Conservation (phyloP, 2,113 vertebrate species). For the Pseudorectes ferrugineus region DNA sequence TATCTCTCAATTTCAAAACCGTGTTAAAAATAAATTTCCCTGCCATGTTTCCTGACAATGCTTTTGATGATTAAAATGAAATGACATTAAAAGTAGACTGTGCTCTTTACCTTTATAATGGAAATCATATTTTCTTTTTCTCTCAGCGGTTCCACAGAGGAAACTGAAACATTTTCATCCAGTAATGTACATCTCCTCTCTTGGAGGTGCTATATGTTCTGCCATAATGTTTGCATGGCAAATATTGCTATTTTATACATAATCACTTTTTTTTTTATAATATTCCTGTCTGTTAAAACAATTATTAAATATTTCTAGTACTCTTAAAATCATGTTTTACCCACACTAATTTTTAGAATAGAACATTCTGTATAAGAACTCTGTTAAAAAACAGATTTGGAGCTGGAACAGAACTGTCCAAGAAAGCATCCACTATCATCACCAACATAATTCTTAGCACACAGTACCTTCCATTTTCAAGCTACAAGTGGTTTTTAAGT, state of each 20-base stretch:
- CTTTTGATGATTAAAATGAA: not conserved
- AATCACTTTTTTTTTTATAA: not conserved
- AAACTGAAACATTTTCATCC: not conserved
- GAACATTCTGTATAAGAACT: not conserved
- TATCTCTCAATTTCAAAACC: not conserved
- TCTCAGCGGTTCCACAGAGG: not conserved
- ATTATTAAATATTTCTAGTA: not conserved
- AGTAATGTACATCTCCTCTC: not conserved
- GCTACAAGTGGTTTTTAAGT: not conserved
- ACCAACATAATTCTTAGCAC: not conserved
- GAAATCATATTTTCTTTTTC: not conserved
- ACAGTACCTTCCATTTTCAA: not conserved
- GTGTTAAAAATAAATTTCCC: not conserved
- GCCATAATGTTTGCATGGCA: not conserved
- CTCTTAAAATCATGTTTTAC: not conserved
- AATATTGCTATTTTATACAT: not conserved
- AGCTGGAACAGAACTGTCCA: not conserved
- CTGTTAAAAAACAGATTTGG: not conserved
- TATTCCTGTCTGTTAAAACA: not conserved
- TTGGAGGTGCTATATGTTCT: not conserved
- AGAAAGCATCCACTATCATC: not conserved
- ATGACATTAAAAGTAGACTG: not conserved
- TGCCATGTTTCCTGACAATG: not conserved
- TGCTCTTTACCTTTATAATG: not conserved
- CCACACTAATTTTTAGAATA: not conserved